Evolutionary conservation across 2,888 invertebrate genomes (phyloP).

Genomic region (Belgica antarctica): DNA sequence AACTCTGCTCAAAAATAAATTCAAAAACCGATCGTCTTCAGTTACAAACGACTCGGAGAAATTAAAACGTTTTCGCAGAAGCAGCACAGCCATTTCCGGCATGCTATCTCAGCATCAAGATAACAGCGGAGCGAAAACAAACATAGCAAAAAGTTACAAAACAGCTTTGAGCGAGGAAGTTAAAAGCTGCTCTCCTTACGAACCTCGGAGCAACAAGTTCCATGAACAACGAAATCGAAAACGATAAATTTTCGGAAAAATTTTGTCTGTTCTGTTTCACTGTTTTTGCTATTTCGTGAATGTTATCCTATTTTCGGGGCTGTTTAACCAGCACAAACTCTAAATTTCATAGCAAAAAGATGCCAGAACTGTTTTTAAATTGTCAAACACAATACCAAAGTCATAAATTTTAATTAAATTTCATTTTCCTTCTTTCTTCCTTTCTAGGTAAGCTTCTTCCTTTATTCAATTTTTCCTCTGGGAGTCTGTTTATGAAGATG

Average conservation of each 20-base stretch:
- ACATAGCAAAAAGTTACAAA: constrained; percentile 30
- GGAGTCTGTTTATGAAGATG: constrained; percentile 19
- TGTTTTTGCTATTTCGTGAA: neutral
- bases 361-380: constrained; percentile 26
- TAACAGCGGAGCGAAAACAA: constrained; percentile 12
- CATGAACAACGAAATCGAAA: neutral
- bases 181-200: neutral
- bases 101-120: constrained; percentile 24
- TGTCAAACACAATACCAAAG: constrained; percentile 39
- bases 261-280: neutral
- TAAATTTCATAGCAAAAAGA: constrained; percentile 4
- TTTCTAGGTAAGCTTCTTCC: constrained; percentile 43
- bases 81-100: neutral
- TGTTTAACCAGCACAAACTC: neutral
- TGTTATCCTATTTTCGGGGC: neutral
- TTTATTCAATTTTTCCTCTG: constrained; percentile 32
- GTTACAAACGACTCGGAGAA: too few species aligned
- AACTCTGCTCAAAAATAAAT: neutral
- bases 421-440: neutral
- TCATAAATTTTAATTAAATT: constrained; percentile 36
- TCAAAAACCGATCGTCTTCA: too few species aligned
- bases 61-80: neutral
- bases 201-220: constrained; percentile 11
- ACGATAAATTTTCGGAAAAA: constrained; percentile 19
- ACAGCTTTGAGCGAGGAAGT: neutral